Percentiles rank a stretch among this genome's conserved stretches.
Evolutionary conservation across 2,113 vertebrate genomes (phyloP).

Genomic region (Pseudorhombus dupliciocellatus): DNA sequence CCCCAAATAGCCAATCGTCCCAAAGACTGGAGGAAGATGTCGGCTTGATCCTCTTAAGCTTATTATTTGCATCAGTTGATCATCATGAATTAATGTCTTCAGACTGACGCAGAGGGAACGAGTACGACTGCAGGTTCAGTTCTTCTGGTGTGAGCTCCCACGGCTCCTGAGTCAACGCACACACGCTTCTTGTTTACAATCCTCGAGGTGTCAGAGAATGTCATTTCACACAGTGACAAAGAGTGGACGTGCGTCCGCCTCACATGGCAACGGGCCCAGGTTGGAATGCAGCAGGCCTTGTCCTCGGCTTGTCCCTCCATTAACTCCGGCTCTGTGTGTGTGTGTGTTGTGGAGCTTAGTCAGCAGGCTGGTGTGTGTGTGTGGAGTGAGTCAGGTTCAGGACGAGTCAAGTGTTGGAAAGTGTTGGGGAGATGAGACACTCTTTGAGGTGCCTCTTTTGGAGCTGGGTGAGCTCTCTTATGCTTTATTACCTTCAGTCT

Average conservation of each 20-base stretch:
- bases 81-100: no score
- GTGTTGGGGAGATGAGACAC: conserved; percentile 26
- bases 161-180: not conserved
- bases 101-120: no score
- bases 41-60: no score
- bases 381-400: conserved; percentile 4
- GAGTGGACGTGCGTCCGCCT: not conserved
- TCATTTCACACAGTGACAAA: conserved; percentile 12
- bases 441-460: conserved; percentile 30
- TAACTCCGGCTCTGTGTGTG: conserved; percentile 25
- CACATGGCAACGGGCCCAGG: conserved; percentile 37
- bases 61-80: no score
- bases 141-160: not conserved
- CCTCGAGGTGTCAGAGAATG: not conserved
- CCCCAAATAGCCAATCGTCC: no score
- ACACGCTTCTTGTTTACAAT: not conserved
- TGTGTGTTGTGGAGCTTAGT: conserved; percentile 8
- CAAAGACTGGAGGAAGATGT: no score
- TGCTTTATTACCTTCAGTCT: conserved; percentile 50
- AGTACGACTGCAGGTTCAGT: no score
- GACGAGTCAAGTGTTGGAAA: conserved; percentile 31
- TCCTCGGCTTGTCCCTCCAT: conserved; percentile 55
- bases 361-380: not conserved
- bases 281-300: conserved; percentile 34
- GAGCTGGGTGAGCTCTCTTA: conserved; percentile 15